Base-by-base conservation (phyloP, 2,888 invertebrate species). In the Limnephilus auricula region DNA sequence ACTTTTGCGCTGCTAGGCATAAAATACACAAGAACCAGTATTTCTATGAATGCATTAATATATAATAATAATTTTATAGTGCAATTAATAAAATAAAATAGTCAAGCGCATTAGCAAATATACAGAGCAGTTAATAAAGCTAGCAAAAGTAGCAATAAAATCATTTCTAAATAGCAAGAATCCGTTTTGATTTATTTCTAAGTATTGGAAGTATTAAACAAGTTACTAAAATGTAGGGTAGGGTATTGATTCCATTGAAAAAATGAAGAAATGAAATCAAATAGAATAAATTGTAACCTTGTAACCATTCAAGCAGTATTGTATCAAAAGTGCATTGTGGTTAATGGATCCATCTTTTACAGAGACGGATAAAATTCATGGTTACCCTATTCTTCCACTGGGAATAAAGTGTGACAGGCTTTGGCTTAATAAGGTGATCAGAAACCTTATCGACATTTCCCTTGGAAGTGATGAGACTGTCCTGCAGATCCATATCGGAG, bases 341-440 rank as follows among this genome's bases (percentile, higher is more conserved):
- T 82, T 89, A 89, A 40, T 87, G 82, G 82, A 82, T 89, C 89
- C 89, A 89, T 89, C 89, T 79, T 89, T 65, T 34, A n/a, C 79
- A 89, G 40, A 80, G 89, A 91, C 65, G 89, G 89, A 65, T 65
- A 50, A 91, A 89, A 91, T 40, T 87, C 88, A 90, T 92, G 93
- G 93, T 95, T 96, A 96, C 96, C 96, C 96, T 96, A 95, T 95
- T 95, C 95, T 96, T 96, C 96, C 96, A 96, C 95, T 96, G 96
- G 95, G 95, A 95, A 95, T 96, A 96, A 94, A 96, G 96, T 87
- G 89, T 89, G 95, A 95, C 95, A 94, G 95, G 96, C 95, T 95
- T 96, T 95, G 95, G 95, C 91, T 92, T 91, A 92, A 91, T 78
- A 91, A 91, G 90, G 94, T 95, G 95, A 94, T 94, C 95, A 95